A percentile compares a stretch with the other conserved stretches of the same genome.
Conservation (phyloP, 2,113 vertebrate species). For the Australoheros scitulus region DNA sequence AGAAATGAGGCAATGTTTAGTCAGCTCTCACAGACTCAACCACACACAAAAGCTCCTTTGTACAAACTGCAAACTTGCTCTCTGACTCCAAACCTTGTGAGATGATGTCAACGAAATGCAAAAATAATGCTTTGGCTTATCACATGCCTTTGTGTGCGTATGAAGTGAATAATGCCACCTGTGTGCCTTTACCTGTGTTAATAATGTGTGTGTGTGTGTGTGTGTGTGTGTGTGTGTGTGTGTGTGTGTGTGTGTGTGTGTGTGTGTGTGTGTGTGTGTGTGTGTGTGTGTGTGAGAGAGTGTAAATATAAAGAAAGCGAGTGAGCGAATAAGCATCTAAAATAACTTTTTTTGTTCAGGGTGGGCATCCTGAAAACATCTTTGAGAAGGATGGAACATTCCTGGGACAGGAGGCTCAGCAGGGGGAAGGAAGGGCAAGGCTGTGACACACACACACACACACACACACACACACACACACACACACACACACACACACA, state of each 20-base stretch:
- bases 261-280: no score
- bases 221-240: no score
- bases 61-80: conserved; percentile 59
- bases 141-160: conserved; percentile 19
- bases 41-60: conserved; percentile 60
- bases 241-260: no score
- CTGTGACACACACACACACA: conserved; percentile 33
- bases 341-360: conserved; percentile 64
- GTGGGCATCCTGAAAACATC: conserved; percentile 67
- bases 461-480: conserved; percentile 11
- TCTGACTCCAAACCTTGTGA: conserved; percentile 69
- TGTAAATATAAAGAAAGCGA: background rate
- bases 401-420: conserved; percentile 61
- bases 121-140: conserved; percentile 40
- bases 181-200: conserved; percentile 4
- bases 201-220: background rate
- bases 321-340: conserved; percentile 15
- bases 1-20: conserved; percentile 31
- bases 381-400: conserved; percentile 65
- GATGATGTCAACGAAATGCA: conserved; percentile 61
- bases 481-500: background rate
- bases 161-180: conserved; percentile 32
- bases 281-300: background rate
- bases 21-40: conserved; percentile 19
- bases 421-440: conserved; percentile 66